Evolutionary conservation across 1,140 invertebrate genomes (phyloP).

Genomic region (Gryon sp.): DNA sequence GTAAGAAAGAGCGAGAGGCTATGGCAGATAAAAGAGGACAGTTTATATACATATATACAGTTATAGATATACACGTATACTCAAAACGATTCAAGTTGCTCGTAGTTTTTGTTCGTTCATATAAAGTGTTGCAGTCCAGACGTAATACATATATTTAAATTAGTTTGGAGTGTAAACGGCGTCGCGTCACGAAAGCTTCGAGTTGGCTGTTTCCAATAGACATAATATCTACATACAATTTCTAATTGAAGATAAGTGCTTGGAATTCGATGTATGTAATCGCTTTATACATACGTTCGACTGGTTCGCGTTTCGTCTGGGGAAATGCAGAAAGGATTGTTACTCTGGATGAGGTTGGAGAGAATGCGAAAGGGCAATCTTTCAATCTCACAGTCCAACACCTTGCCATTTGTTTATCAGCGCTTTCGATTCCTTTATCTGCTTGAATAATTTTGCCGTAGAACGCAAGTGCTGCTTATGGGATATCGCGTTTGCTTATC

Average conservation of each 20-base stretch:
- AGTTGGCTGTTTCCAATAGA: background rate
- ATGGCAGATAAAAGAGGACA: background rate
- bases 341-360: too few species aligned
- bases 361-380: conserved; percentile 3
- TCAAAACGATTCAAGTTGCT: conserved; percentile 32
- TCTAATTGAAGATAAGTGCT: conserved; percentile 43
- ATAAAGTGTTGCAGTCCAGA: conserved; percentile 31
- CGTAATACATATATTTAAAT: conserved; percentile 49
- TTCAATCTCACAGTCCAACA: conserved; percentile 14
- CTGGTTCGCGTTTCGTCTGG: too few species aligned
- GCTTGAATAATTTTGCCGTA: conserved; percentile 50
- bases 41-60: conserved; percentile 20
- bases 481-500: conserved; percentile 54
- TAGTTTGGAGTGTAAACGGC: conserved; percentile 27
- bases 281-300: conserved; percentile 13
- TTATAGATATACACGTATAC: too few species aligned
- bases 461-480: conserved; percentile 48
- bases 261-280: conserved; percentile 7
- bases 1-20: conserved; percentile 7
- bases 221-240: conserved; percentile 38
- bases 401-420: conserved; percentile 41
- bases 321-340: too few species aligned
- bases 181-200: conserved; percentile 27
- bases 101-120: conserved; percentile 21
- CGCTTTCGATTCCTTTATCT: conserved; percentile 52